phyloP scores from a whole-genome alignment of 2,888 invertebrate species.

The Gymnoscelis rufifasciata region DNA sequence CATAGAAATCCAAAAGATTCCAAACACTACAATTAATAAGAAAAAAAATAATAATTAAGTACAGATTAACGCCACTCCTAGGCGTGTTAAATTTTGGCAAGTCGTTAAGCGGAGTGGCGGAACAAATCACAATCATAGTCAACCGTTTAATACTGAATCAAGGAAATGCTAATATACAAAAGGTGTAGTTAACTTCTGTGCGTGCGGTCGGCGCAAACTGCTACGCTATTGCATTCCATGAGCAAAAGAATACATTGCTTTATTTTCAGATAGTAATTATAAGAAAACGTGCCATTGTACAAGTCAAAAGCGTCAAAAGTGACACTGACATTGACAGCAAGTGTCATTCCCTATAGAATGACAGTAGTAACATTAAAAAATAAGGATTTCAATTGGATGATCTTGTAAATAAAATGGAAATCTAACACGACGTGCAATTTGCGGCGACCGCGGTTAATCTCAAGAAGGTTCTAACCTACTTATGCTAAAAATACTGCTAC shows the following conservation, averaged over 20 bases:
- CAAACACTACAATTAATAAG: conserved; percentile 35
- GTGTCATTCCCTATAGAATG: no score
- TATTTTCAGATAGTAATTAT: no score
- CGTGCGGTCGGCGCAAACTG: conserved; percentile 30
- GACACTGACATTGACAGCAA: no score
- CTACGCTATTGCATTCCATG: conserved; percentile 5
- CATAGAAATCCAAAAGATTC: conserved; percentile 23
- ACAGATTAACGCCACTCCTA: conserved; percentile 48
- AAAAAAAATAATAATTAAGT: conserved; percentile 65
- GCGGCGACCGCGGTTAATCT: conserved; percentile 50
- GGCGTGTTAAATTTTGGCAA: conserved; percentile 58
- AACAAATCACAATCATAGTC: conserved; percentile 63
- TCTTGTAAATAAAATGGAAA: conserved; percentile 3
- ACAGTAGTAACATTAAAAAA: no score
- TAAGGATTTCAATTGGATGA: no score
- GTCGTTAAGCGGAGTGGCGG: conserved; percentile 52
- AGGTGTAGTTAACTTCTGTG: conserved; percentile 55
- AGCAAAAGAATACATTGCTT: background rate
- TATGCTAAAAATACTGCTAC: conserved; percentile 74
- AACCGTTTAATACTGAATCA: conserved; percentile 71
- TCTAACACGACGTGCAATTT: conserved; percentile 12
- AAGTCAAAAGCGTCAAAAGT: no score
- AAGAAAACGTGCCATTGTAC: no score
- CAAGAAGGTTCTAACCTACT: conserved; percentile 69
- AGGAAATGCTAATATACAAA: conserved; percentile 70